Evolutionary conservation across 1,140 invertebrate genomes (phyloP).

Genomic region (Cotesia typhae): DNA sequence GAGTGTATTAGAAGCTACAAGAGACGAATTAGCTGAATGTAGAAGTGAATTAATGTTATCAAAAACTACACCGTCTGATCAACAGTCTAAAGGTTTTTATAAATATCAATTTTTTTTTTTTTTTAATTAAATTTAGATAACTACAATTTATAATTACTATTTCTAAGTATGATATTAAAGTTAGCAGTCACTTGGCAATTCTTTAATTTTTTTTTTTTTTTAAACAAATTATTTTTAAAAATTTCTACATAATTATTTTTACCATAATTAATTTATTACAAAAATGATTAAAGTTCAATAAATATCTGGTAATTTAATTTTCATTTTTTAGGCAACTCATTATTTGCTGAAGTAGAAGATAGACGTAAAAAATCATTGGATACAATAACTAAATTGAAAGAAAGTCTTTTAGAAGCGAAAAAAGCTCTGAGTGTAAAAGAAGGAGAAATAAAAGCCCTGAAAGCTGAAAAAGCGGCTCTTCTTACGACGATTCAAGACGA

Average conservation of each 20-base stretch:
- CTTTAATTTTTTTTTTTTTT: no score
- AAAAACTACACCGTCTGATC: slow-evolving; percentile 43
- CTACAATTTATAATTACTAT: no score
- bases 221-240: no score
- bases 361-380: slow-evolving; percentile 59
- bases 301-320: no score
- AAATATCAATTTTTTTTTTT: slow-evolving; percentile 26
- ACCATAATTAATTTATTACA: no score
- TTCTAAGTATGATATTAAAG: no score
- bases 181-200: no score
- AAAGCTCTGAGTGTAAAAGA: slow-evolving; percentile 54
- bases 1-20: slow-evolving; percentile 42
- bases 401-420: slow-evolving; percentile 61
- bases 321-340: slow-evolving; percentile 60
- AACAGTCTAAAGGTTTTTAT: slow-evolving; percentile 49
- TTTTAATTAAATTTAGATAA: neutral
- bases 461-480: slow-evolving; percentile 56
- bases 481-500: slow-evolving; percentile 48
- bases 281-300: no score
- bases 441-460: slow-evolving; percentile 60
- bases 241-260: no score
- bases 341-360: slow-evolving; percentile 68
- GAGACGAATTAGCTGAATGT: slow-evolving; percentile 46
- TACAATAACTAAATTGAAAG: slow-evolving; percentile 58
- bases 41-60: slow-evolving; percentile 46